Percentiles rank a stretch among this genome's conserved stretches.
These are phyloP conservation scores for Lepidurus couesii DNA, from an alignment of 1,140 invertebrate genomes.

Conservation along the genomic window DNA sequence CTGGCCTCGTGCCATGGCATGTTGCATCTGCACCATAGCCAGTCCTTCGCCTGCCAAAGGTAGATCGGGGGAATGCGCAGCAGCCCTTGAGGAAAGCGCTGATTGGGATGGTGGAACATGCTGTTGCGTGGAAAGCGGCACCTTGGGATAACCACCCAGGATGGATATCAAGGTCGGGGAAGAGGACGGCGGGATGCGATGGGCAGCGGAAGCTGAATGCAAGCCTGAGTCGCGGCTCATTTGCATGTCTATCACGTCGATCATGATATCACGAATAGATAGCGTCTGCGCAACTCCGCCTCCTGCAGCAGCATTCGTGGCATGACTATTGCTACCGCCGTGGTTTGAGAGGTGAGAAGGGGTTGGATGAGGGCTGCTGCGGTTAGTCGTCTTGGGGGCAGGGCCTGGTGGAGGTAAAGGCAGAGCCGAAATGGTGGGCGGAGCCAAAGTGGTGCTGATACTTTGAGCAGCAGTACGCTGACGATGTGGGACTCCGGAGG, in stretches of 20 bases:
- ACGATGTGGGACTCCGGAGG: conserved; percentile 35
- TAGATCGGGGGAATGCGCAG: conserved; percentile 29
- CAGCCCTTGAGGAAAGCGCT: conserved; percentile 18
- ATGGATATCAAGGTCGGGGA: conserved; percentile 61
- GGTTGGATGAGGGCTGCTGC: conserved; percentile 34
- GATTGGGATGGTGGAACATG: not conserved
- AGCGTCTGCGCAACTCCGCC: conserved; percentile 43
- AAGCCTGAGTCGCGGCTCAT: conserved; percentile 43
- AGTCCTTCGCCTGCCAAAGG: conserved; percentile 33
- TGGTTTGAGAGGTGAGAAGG: conserved; percentile 28
- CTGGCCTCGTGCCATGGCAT: conserved; percentile 35
- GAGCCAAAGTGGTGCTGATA: conserved; percentile 33
- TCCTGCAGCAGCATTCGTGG: conserved; percentile 9
- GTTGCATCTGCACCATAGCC: conserved; percentile 37
- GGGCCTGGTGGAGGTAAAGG: conserved; percentile 32
- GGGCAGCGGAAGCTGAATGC: conserved; percentile 8
- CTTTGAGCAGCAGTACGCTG: conserved; percentile 37
- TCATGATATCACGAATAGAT: conserved; percentile 67
- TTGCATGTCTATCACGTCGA: conserved; percentile 66
- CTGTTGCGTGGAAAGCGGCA: conserved; percentile 18
- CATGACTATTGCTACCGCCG: conserved; percentile 17
- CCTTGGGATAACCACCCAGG: conserved; percentile 39
- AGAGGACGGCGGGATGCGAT: conserved; percentile 45
- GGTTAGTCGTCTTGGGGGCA: conserved; percentile 39
- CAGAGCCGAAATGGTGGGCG: conserved; percentile 34